Base-by-base conservation (phyloP, 2,797 vertebrate species). In the Decapterus maruadsi region DNA sequence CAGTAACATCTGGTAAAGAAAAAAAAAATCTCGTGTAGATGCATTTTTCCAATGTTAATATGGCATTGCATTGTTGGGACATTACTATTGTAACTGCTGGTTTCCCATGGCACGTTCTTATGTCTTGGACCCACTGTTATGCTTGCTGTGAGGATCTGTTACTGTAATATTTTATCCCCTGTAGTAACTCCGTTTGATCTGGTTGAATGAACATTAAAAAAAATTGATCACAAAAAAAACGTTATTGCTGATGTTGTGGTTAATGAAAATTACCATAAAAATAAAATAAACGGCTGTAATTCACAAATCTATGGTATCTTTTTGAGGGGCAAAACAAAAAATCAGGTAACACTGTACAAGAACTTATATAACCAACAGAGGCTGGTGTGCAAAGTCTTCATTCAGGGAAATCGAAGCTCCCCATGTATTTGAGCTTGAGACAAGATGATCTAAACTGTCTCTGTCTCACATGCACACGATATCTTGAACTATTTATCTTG, bases 1-100 rank as follows among this genome's bases (percentile, higher is more conserved):
- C 38, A 20, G 29, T 48, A 68, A 75, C 1, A 71, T 58, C 68
- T 57, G 51, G 6, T 76, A 8, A 36, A 36, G n/a, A n/a, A 36
- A 31, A 60, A 57, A 3, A 54, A 72, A 26, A 26, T 26, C 40
- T 8, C 22, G 20, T 48, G 22, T 0, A 36, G n/a, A 38, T 50
- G 26, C 26, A 26, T 3, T 26, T 22, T 53, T 13, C 6, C 11
- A 10, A 6, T 4, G 10, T 20, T 29, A 45, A n/a, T 17, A n/a
- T 55, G 29, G 31, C 6, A 6, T 45, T 53, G 19, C 13, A 20
- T 67, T 38, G 14, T 17, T 61, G 19, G 34, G 2, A 42, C 6
- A 6, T 66, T 63, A 53, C 6, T 36, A 36, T 8, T 36, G 34
- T 36, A 36, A 36, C 8, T 36, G 34, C 34, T 36, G 34, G 34